These are phyloP conservation scores for Papilio xuthus DNA, from an alignment of 1,140 invertebrate genomes.

Conservation along the genomic window DNA sequence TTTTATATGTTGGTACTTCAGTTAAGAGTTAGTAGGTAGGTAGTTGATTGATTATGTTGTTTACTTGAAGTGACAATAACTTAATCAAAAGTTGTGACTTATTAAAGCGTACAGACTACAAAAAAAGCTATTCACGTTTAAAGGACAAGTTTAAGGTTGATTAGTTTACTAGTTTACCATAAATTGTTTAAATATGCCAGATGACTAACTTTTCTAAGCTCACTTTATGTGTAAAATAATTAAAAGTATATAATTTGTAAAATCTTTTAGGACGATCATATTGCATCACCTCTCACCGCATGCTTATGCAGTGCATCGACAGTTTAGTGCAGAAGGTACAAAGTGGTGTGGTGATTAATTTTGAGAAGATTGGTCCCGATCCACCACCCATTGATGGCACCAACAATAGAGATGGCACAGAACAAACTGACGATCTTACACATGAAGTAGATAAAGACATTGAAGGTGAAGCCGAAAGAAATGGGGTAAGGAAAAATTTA, in stretches of 20 bases:
- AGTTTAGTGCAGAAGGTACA: constrained; percentile 98
- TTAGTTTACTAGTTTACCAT: too few species aligned
- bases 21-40: too few species aligned
- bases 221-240: too few species aligned
- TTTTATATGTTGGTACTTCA: neutral
- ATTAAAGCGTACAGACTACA: too few species aligned
- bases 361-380: constrained; percentile 97
- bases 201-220: too few species aligned
- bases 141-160: too few species aligned
- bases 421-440: constrained; percentile 64
- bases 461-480: constrained; percentile 67
- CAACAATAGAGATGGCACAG: constrained; percentile 58
- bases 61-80: neutral
- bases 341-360: constrained; percentile 98
- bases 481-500: constrained; percentile 63
- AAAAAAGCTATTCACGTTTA: too few species aligned
- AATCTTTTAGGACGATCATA: constrained; percentile 92
- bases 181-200: too few species aligned
- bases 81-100: too few species aligned
- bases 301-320: constrained; percentile 98
- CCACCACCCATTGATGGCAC: constrained; percentile 85
- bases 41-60: too few species aligned
- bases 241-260: too few species aligned
- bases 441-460: constrained; percentile 69
- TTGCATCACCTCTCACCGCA: constrained; percentile 96